Evolutionary conservation across 2,797 vertebrate species (phyloP).

Genomic region (Apogon talboti): DNA sequence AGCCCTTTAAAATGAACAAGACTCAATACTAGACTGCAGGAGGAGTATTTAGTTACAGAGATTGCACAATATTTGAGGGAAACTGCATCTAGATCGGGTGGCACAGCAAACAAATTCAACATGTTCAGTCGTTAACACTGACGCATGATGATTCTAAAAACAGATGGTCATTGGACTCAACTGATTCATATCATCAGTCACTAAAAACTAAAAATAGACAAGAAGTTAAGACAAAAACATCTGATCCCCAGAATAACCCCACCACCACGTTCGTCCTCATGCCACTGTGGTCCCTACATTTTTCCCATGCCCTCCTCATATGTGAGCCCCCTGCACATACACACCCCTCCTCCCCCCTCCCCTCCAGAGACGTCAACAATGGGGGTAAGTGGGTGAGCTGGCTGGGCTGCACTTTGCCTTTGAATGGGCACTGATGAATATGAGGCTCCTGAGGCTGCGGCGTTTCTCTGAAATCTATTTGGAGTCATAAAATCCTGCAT

Average conservation of each 20-base stretch:
- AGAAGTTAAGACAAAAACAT: slow-evolving; percentile 30
- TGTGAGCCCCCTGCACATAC: slow-evolving; percentile 24
- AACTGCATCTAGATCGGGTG: too few relatives aligned
- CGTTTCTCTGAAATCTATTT: slow-evolving; percentile 20
- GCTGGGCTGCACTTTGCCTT: slow-evolving; percentile 38
- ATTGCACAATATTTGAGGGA: too few relatives aligned
- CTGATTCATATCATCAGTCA: too few relatives aligned
- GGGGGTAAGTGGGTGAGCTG: slow-evolving; percentile 39
- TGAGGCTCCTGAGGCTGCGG: slow-evolving; percentile 19
- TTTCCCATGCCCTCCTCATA: slow-evolving; percentile 64
- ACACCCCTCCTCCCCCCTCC: neutral
- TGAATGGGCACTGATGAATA: slow-evolving; percentile 50
- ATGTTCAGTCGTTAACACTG: too few relatives aligned
- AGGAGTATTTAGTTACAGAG: too few relatives aligned
- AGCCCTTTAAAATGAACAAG: too few relatives aligned
- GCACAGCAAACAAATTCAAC: too few relatives aligned
- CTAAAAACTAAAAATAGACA: too few relatives aligned
- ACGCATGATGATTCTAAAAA: too few relatives aligned
- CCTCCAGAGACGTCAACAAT: slow-evolving; percentile 51
- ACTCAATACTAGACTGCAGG: too few relatives aligned
- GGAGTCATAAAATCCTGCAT: slow-evolving; percentile 2
- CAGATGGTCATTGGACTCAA: too few relatives aligned
- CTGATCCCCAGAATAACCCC: slow-evolving; percentile 40
- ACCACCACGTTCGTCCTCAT: slow-evolving; percentile 48
- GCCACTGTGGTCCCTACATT: slow-evolving; percentile 39